Conservation (phyloP, 2,888 invertebrate genomes). For the Harpalus rubripes region DNA sequence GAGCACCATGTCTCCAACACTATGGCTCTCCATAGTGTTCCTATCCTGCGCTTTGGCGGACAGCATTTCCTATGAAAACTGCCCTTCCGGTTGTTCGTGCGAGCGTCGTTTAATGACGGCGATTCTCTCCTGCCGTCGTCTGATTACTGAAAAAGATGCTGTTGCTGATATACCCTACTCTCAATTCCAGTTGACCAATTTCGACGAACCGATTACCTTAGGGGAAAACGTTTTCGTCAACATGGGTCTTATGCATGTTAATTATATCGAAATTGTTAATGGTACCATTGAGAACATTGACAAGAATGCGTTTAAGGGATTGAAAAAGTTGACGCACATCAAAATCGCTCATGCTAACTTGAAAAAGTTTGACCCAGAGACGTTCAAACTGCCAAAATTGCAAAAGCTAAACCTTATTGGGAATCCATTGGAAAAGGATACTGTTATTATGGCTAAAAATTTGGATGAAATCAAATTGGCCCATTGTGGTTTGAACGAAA, state of each 20-base stretch:
- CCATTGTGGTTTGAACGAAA: conserved; percentile 83
- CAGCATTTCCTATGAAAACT: conserved; percentile 68
- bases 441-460: conserved; percentile 72
- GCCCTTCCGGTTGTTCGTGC: conserved; percentile 70
- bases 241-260: conserved; percentile 83
- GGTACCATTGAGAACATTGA: conserved; percentile 84
- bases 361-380: conserved; percentile 83
- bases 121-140: conserved; percentile 71
- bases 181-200: conserved; percentile 69
- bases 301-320: conserved; percentile 84
- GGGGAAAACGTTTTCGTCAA: conserved; percentile 82
- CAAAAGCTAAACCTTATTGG: conserved; percentile 84
- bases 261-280: conserved; percentile 85
- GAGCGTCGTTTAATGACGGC: conserved; percentile 69
- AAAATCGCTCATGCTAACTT: conserved; percentile 85
- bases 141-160: conserved; percentile 70
- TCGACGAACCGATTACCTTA: conserved; percentile 80
- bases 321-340: conserved; percentile 84
- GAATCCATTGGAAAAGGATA: conserved; percentile 82
- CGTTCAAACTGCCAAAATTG: conserved; percentile 85
- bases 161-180: conserved; percentile 67
- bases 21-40: conserved; percentile 53
- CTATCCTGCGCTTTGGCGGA: conserved; percentile 21
- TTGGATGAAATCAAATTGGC: conserved; percentile 85
- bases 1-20: conserved; percentile 35